phyloP scores from a whole-genome alignment of 35 echinoderm and acorn worm genomes.

The Amphiura filiformis region DNA sequence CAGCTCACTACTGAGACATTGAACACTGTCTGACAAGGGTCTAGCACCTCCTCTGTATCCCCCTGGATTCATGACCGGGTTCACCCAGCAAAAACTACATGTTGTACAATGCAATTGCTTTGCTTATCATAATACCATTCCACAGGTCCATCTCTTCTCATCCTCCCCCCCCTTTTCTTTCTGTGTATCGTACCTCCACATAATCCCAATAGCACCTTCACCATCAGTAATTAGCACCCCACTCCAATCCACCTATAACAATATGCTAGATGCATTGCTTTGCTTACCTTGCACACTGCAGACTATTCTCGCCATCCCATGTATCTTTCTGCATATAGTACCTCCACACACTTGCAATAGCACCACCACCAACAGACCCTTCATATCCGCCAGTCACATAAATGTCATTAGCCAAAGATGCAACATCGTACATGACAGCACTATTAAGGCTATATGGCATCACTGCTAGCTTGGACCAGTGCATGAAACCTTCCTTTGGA shows the following conservation, averaged over 20 bases:
- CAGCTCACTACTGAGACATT: no score
- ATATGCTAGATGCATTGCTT: no score
- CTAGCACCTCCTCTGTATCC: no score
- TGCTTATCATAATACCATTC: no score
- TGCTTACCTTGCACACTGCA: constrained; percentile 20
- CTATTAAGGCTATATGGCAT: constrained; percentile 51
- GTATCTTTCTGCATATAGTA: constrained; percentile 48
- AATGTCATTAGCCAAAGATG: constrained; percentile 51
- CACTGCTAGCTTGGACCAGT: constrained; percentile 49
- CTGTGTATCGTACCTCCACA: constrained; percentile 40
- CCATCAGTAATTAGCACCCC: no score
- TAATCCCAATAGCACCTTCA: background rate
- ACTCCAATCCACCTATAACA: no score
- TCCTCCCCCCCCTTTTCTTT: constrained; percentile 39
- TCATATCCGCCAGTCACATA: constrained; percentile 72
- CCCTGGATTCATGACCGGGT: no score
- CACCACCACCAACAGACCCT: constrained; percentile 10
- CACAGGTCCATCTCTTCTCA: no score
- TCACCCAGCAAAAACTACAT: no score
- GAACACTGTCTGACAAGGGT: no score
- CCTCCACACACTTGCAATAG: constrained; percentile 28
- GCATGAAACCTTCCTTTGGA: background rate
- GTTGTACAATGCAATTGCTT: no score
- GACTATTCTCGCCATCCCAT: constrained; percentile 17
- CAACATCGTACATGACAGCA: constrained; percentile 64